Evolutionary conservation across 2,797 vertebrate species (phyloP).

Genomic region (Avahi laniger): DNA sequence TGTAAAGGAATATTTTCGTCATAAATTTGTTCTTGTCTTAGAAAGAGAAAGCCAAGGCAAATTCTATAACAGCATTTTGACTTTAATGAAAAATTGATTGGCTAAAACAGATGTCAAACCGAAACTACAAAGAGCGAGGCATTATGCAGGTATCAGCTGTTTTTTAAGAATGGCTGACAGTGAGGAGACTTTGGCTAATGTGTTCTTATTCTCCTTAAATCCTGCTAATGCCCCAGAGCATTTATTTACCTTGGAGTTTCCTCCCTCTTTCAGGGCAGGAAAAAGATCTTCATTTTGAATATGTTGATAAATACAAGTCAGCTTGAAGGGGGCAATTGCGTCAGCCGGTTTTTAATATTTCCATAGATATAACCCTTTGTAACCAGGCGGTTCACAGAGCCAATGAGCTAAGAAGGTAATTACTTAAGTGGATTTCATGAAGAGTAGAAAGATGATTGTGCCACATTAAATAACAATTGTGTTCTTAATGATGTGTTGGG

Average conservation of each 20-base stretch:
- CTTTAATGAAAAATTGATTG: slow-evolving; percentile 72
- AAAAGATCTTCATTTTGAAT: slow-evolving; percentile 60
- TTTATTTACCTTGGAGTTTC: slow-evolving; percentile 54
- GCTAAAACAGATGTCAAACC: slow-evolving; percentile 63
- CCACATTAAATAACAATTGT: slow-evolving; percentile 93
- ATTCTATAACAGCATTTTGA: slow-evolving; percentile 57
- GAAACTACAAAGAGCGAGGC: slow-evolving; percentile 40
- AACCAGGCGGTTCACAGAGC: slow-evolving; percentile 85
- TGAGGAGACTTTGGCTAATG: slow-evolving; percentile 12
- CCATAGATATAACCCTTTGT: slow-evolving; percentile 83
- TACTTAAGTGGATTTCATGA: slow-evolving; percentile 91
- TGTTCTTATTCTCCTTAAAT: slow-evolving; percentile 15
- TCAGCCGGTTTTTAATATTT: slow-evolving; percentile 78
- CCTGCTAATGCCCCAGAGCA: background rate
- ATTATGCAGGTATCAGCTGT: slow-evolving; percentile 48
- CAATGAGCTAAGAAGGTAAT: slow-evolving; percentile 91
- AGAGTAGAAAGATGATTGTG: slow-evolving; percentile 91
- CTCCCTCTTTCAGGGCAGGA: slow-evolving; percentile 50
- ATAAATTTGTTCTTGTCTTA: slow-evolving; percentile 52
- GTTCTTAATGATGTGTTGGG: slow-evolving; percentile 91
- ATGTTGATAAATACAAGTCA: slow-evolving; percentile 64
- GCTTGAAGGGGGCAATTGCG: slow-evolving; percentile 63
- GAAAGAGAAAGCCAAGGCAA: slow-evolving; percentile 62
- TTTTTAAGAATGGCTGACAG: slow-evolving; percentile 24
- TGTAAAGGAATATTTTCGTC: slow-evolving; percentile 42